Base-by-base conservation (phyloP, 2,113 vertebrate species). In the Tiliqua scincoides region DNA sequence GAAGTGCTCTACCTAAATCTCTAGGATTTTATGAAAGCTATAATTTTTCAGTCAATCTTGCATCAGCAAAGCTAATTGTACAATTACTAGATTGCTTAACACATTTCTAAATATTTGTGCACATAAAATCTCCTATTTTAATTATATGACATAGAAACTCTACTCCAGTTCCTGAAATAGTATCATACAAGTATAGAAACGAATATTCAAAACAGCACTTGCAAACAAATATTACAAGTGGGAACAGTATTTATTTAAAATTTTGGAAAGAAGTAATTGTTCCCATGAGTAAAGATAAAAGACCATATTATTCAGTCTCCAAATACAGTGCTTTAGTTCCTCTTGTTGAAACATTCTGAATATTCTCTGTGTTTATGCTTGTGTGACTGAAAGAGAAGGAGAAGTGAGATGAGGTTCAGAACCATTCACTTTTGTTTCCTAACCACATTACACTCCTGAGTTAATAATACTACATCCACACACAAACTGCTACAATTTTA, bases 261-360 rank as follows among this genome's bases (percentile, higher is more conserved):
- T 86, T 35, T 80, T 80, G 62, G 6, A 40, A 9, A 30, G 70
- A 6, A 27, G 5, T 87, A 82, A 87, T 82, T 68, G 17, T 70
- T 87, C 80, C 70, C 30, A 75, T 9, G 23, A 5, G 21, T 71
- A 81, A 70, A 70, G n/a, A 82, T 83, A 79, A 81, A 85, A 70
- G 35, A 23, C 32, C n/a, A 52, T 71, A 62, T 70, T 73, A 30
- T 85, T 63, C 70, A 17, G 37, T 17, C 43, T 48, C 76, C 48
- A 71, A 61, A 72, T 72, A 80, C 32, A 43, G 1, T 37, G 25
- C 71, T 32, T 4, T 48, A 15, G 21, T 63, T 73, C 4, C 27
- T 71, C 25, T 72, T 73, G 20, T 35, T 70, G 25, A 11, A 4
- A 59, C 68, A 48, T 48, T 8, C 54, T 57, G 54, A 57, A 57